A percentile compares a stretch with the other conserved stretches of the same genome.
Conservation (phyloP, 1,140 invertebrate species). For the Drusus annulatus region DNA sequence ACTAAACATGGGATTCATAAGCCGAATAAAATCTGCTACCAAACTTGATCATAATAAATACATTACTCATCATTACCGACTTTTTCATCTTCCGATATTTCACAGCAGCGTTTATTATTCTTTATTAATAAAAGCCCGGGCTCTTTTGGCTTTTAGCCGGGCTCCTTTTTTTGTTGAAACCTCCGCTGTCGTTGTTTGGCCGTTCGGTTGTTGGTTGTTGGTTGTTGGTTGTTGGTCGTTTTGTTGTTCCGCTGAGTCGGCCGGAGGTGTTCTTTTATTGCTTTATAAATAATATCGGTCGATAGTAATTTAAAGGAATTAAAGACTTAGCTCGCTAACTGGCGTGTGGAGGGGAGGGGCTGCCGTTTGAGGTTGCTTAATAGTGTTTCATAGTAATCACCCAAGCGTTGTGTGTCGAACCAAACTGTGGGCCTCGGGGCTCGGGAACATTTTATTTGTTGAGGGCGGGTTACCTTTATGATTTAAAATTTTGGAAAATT, state of each 20-base stretch:
- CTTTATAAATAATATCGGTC: constrained; percentile 55
- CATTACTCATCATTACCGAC: constrained; percentile 59
- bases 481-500: neutral
- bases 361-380: constrained; percentile 37
- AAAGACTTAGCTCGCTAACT: constrained; percentile 45
- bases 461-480: neutral
- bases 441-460: neutral
- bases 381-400: constrained; percentile 48
- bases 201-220: neutral
- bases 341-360: constrained; percentile 18
- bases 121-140: constrained; percentile 58
- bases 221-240: no score
- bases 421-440: neutral
- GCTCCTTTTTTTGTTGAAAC: constrained; percentile 41
- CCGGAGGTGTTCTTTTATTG: constrained; percentile 54
- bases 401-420: constrained; percentile 13
- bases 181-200: constrained; percentile 40
- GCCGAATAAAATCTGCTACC: constrained; percentile 58
- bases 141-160: constrained; percentile 43
- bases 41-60: constrained; percentile 58
- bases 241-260: neutral
- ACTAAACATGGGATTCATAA: constrained; percentile 56
- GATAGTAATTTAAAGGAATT: constrained; percentile 52
- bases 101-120: constrained; percentile 54
- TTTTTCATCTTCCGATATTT: constrained; percentile 59